Conservation (phyloP, 2,797 vertebrate species). For the Pangasius macronema region DNA sequence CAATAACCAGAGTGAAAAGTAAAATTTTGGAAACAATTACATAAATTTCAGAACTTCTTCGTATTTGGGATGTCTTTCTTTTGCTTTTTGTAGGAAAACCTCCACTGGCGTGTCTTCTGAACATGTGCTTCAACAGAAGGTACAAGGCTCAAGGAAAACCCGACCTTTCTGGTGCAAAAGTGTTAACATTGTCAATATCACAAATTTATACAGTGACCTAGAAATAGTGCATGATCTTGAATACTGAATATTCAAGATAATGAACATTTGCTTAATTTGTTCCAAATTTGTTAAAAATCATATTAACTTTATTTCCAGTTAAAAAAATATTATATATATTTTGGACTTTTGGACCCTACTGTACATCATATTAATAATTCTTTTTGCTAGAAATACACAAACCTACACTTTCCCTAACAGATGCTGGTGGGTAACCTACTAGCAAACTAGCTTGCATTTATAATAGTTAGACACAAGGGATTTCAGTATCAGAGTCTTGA, state of each 20-base stretch:
- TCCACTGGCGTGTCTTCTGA: neutral
- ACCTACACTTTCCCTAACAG: neutral
- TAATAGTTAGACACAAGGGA: neutral
- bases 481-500: neutral
- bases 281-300: too few relatives aligned
- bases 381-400: neutral
- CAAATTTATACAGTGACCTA: too few relatives aligned
- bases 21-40: neutral
- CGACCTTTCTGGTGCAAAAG: too few relatives aligned
- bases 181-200: too few relatives aligned
- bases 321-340: neutral
- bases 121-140: neutral
- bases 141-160: too few relatives aligned
- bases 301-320: neutral
- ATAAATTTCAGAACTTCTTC: neutral
- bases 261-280: neutral
- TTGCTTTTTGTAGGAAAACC: neutral
- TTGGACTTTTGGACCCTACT: neutral
- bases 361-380: neutral
- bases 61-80: neutral
- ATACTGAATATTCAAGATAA: neutral
- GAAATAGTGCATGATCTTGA: too few relatives aligned
- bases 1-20: neutral
- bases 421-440: neutral
- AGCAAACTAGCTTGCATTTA: neutral